These are phyloP conservation scores for Labroides dimidiatus DNA, from an alignment of 2,797 vertebrate genomes.

Conservation along the genomic window DNA sequence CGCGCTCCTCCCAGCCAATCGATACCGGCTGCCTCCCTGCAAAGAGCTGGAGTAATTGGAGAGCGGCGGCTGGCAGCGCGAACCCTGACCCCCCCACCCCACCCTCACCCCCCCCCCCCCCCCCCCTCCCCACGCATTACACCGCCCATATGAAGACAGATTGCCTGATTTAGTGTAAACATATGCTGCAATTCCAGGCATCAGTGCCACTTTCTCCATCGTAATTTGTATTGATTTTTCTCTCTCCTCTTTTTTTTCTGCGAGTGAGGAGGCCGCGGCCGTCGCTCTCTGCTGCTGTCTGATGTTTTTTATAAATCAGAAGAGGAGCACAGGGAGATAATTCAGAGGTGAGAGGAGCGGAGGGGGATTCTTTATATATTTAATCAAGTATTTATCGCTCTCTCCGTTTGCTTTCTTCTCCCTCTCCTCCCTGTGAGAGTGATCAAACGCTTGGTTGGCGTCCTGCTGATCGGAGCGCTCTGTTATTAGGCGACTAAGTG, in stretches of 20 bases:
- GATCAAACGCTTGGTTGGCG: conserved; percentile 63
- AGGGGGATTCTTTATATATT: conserved; percentile 64
- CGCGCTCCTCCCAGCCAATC: conserved; percentile 71
- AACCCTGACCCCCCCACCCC: conserved; percentile 71
- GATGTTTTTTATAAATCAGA: conserved; percentile 65
- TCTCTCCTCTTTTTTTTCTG: conserved; percentile 27
- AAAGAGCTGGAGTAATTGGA: conserved; percentile 78
- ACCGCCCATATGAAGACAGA: conserved; percentile 87
- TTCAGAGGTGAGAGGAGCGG: conserved; percentile 44
- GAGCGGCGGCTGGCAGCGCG: conserved; percentile 66
- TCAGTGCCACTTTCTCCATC: conserved; percentile 84
- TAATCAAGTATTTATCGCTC: conserved; percentile 73
- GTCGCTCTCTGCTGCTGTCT: conserved; percentile 28
- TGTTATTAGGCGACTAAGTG: conserved; percentile 63
- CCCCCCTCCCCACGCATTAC: conserved; percentile 66
- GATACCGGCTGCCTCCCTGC: conserved; percentile 71
- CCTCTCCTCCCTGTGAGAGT: conserved; percentile 45
- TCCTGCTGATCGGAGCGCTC: conserved; percentile 60
- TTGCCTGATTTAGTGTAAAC: conserved; percentile 90
- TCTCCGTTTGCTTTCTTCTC: conserved; percentile 26
- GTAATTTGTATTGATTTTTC: conserved; percentile 89
- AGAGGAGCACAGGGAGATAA: conserved; percentile 45
- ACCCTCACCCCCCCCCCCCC: conserved; percentile 25
- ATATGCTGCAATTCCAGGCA: conserved; percentile 87
- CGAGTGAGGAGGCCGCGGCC: conserved; percentile 25